Evolutionary conservation across 2,797 vertebrate genomes (phyloP).

Genomic region (Rhynchonycteris naso): DNA sequence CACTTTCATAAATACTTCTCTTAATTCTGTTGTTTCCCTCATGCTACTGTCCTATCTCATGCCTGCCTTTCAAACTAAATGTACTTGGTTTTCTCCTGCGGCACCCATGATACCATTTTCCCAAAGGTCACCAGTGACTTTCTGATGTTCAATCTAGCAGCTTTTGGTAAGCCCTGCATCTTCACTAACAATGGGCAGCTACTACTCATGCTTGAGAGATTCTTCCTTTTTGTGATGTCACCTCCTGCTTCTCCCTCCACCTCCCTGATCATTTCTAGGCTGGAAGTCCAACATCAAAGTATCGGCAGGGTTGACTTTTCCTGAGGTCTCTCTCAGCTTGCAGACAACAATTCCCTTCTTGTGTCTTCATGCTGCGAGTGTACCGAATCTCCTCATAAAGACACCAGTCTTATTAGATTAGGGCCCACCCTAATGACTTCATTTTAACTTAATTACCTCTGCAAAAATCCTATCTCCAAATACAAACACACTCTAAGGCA

Average conservation of each 20-base stretch:
- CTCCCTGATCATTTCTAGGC: background rate
- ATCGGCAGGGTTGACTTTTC: background rate
- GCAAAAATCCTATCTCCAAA: background rate
- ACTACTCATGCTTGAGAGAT: too few relatives aligned
- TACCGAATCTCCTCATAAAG: background rate
- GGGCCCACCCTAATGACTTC: background rate
- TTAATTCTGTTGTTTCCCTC: background rate
- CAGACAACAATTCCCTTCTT: fast-evolving
- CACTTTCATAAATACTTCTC: background rate
- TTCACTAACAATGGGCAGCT: fast-evolving
- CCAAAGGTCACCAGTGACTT: conserved; percentile 69
- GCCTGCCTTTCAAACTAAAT: background rate
- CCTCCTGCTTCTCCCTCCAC: background rate
- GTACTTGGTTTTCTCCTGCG: conserved; percentile 48
- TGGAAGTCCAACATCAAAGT: background rate
- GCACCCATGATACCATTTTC: background rate
- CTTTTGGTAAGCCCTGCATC: background rate
- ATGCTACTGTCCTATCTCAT: background rate
- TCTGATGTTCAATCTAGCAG: background rate
- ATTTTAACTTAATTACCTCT: background rate
- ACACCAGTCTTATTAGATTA: background rate
- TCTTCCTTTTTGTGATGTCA: background rate
- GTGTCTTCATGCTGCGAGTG: background rate
- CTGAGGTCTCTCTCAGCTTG: background rate
- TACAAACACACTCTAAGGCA: background rate